Percentiles rank a stretch among this genome's conserved stretches.
These are phyloP conservation scores for Amphipyra tragopoginis DNA, from an alignment of 2,888 invertebrate genomes.

Conservation along the genomic window DNA sequence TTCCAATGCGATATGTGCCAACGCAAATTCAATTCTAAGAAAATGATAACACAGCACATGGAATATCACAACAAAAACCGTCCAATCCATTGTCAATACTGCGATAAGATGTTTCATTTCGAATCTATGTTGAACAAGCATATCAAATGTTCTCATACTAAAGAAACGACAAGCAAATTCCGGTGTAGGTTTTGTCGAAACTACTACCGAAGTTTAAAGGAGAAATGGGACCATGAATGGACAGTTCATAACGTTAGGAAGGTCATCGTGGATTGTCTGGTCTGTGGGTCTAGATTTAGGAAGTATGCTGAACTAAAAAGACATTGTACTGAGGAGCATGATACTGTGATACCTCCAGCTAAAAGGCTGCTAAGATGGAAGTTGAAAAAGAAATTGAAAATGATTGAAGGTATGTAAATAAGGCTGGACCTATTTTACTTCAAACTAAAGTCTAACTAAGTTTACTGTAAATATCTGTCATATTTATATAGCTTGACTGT, in stretches of 20 bases:
- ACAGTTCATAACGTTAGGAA: conserved; percentile 81
- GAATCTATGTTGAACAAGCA: conserved; percentile 85
- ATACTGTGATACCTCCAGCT: conserved; percentile 73
- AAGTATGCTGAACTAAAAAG: conserved; percentile 82
- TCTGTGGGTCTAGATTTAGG: conserved; percentile 80
- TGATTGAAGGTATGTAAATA: conserved; percentile 31
- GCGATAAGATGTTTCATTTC: conserved; percentile 80
- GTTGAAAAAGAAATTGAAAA: conserved; percentile 33
- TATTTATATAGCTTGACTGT: too few relatives aligned
- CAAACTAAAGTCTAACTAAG: not conserved
- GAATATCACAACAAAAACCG: conserved; percentile 79
- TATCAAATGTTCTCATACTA: conserved; percentile 75
- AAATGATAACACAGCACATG: conserved; percentile 84
- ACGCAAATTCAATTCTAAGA: conserved; percentile 86
- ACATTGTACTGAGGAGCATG: conserved; percentile 73
- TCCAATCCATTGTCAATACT: conserved; percentile 75
- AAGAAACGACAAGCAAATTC: conserved; percentile 65
- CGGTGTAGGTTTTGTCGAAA: conserved; percentile 78
- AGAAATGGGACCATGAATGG: conserved; percentile 89
- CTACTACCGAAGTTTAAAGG: conserved; percentile 75
- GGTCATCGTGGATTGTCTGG: conserved; percentile 78
- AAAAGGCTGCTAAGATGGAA: conserved; percentile 70
- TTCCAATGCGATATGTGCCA: conserved; percentile 85
- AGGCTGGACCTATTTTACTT: conserved; percentile 21
- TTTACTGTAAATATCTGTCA: too few relatives aligned